phyloP scores from a whole-genome alignment of 2,888 invertebrate genomes.

The Lochmaea crataegi region DNA sequence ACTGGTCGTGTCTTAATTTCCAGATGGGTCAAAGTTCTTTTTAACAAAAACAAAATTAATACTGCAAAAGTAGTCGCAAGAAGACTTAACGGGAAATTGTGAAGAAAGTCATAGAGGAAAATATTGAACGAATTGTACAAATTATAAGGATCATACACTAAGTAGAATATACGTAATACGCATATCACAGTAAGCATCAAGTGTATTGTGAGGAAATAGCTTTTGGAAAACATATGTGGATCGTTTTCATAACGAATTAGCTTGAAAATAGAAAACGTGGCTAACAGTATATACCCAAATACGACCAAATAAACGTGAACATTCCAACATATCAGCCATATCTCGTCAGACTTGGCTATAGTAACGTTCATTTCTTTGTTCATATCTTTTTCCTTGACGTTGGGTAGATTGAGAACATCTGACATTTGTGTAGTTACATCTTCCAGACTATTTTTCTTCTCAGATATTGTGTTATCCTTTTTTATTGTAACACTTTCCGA shows the following conservation, averaged over 20 bases:
- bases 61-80: conserved; percentile 91
- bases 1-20: conserved; percentile 79
- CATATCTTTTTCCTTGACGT: conserved; percentile 66
- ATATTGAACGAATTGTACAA: conserved; percentile 82
- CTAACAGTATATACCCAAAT: conserved; percentile 84
- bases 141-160: conserved; percentile 93
- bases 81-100: conserved; percentile 88
- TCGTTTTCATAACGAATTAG: conserved; percentile 87
- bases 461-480: conserved; percentile 53
- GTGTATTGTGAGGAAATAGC: conserved; percentile 89
- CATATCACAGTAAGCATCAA: conserved; percentile 85
- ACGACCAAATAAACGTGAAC: conserved; percentile 91
- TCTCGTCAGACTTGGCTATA: conserved; percentile 64
- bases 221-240: conserved; percentile 87
- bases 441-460: conserved; percentile 49
- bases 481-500: conserved; percentile 61
- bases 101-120: conserved; percentile 83
- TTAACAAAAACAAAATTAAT: conserved; percentile 85
- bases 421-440: conserved; percentile 62
- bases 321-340: conserved; percentile 91
- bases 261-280: conserved; percentile 87
- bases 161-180: conserved; percentile 83
- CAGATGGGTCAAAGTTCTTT: conserved; percentile 78
- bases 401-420: conserved; percentile 71
- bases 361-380: conserved; percentile 56